These are phyloP conservation scores for Ceratina calcarata DNA, from an alignment of 1,140 invertebrate genomes.

Conservation along the genomic window DNA sequence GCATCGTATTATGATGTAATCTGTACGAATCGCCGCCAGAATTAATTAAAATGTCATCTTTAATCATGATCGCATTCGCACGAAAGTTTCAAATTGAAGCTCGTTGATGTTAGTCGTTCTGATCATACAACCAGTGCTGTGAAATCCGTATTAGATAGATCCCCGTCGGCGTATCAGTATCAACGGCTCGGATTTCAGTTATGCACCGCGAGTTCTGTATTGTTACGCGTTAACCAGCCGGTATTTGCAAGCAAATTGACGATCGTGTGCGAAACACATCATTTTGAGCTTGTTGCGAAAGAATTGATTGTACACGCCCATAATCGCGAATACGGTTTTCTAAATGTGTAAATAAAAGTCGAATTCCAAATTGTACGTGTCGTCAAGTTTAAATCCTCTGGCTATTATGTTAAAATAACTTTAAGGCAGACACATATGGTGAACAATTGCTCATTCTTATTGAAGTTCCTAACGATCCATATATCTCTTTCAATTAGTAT, in stretches of 20 bases:
- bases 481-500: no score
- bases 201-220: no score
- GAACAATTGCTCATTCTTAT: no score
- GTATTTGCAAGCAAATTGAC: neutral
- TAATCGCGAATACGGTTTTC: neutral
- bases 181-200: neutral
- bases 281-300: constrained; percentile 14
- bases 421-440: no score
- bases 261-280: constrained; percentile 11
- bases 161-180: neutral
- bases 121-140: neutral
- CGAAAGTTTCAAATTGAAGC: neutral
- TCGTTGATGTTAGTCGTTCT: neutral
- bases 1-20: neutral
- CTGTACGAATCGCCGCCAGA: constrained; percentile 1
- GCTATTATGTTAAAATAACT: no score
- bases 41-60: constrained; percentile 34
- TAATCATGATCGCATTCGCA: neutral
- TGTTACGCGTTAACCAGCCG: neutral
- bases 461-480: no score
- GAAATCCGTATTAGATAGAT: neutral
- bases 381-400: no score
- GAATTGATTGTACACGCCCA: constrained; percentile 23
- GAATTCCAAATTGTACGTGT: no score
- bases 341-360: no score